phyloP scores from a whole-genome alignment of 2,888 invertebrate genomes.

The Megaustenia siamemsis region DNA sequence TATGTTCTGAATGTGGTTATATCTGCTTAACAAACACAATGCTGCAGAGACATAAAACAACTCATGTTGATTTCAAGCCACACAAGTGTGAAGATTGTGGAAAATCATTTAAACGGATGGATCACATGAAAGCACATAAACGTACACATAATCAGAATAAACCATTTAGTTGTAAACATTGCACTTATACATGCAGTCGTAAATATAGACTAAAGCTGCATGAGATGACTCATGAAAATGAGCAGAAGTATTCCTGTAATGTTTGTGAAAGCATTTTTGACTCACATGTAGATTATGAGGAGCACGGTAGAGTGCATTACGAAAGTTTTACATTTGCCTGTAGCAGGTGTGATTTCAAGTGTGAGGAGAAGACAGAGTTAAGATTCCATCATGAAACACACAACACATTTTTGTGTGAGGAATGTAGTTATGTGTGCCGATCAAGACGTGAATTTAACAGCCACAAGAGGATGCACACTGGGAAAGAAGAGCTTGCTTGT shows the following conservation, averaged over 20 bases:
- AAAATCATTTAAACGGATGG: conserved; percentile 47
- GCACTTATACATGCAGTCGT: conserved; percentile 34
- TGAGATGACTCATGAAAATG: conserved; percentile 42
- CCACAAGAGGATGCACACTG: conserved; percentile 39
- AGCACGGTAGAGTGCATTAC: background rate
- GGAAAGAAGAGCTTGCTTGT: conserved; percentile 38
- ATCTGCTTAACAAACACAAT: conserved; percentile 38
- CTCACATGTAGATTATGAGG: background rate
- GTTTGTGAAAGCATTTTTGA: conserved; percentile 38
- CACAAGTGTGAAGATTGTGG: conserved; percentile 52
- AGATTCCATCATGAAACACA: conserved; percentile 11
- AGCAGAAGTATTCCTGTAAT: conserved; percentile 38
- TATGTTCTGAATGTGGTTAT: conserved; percentile 45
- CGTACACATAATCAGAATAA: conserved; percentile 39
- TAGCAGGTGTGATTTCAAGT: conserved; percentile 38
- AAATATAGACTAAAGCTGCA: conserved; percentile 40
- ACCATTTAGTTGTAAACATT: conserved; percentile 45
- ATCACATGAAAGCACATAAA: conserved; percentile 53
- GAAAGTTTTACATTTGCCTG: conserved; percentile 21
- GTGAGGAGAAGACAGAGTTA: conserved; percentile 19
- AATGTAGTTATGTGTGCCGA: conserved; percentile 38
- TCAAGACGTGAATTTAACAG: conserved; percentile 38
- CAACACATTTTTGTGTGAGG: conserved; percentile 37
- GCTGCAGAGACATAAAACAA: conserved; percentile 50
- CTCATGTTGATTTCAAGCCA: conserved; percentile 54